Evolutionary conservation across 2,797 vertebrate species (phyloP).

Genomic region (Thripadectes ignobilis): DNA sequence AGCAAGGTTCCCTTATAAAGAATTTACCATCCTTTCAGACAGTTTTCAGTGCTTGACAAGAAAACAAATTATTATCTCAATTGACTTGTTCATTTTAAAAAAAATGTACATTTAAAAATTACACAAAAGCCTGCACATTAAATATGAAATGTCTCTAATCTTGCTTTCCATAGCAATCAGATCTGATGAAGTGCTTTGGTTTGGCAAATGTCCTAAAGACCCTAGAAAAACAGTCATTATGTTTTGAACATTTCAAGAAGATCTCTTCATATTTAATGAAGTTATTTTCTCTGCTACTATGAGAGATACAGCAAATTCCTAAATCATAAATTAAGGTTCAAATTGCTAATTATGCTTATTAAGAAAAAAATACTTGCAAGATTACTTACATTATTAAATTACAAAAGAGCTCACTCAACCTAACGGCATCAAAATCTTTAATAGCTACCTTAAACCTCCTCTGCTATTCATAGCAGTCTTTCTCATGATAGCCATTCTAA

Average conservation of each 20-base stretch:
- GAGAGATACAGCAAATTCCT: background rate
- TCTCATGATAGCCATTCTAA: background rate
- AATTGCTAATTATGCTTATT: background rate
- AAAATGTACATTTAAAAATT: background rate
- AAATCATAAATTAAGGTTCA: slow-evolving; percentile 17
- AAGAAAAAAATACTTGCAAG: background rate
- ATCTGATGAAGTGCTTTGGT: slow-evolving; percentile 18
- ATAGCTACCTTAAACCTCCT: background rate
- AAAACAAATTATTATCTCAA: background rate
- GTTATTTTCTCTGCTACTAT: background rate
- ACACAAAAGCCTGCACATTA: background rate
- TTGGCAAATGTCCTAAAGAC: slow-evolving; percentile 41
- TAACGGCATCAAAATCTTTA: background rate
- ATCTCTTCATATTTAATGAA: slow-evolving; percentile 38
- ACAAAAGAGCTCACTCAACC: background rate
- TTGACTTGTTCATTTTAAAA: background rate
- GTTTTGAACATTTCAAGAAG: slow-evolving; percentile 19
- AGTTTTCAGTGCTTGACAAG: background rate
- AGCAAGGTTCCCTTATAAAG: background rate
- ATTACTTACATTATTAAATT: background rate
- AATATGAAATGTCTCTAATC: slow-evolving; percentile 1
- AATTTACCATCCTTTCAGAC: background rate
- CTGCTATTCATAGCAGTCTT: background rate
- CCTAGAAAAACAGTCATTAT: slow-evolving; percentile 1
- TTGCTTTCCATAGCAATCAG: slow-evolving; percentile 2